A percentile compares a stretch with the other conserved stretches of the same genome.
Conservation (phyloP, 2,113 vertebrate genomes). For the Ancistrus triradiatus region DNA sequence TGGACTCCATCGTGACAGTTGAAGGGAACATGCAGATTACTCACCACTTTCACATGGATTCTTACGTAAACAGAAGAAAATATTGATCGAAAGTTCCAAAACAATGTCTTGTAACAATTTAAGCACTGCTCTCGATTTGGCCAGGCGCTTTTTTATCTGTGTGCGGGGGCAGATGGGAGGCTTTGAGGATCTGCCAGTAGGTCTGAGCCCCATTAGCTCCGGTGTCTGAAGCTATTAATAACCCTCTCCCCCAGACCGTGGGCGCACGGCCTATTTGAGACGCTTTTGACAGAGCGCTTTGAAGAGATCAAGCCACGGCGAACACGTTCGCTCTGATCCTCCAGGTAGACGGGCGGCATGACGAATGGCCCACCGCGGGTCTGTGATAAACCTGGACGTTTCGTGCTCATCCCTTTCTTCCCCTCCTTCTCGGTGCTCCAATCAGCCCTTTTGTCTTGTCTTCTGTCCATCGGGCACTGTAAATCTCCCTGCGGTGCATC, state of each 20-base stretch:
- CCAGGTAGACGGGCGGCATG: slow-evolving; percentile 36
- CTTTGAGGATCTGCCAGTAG: slow-evolving; percentile 51
- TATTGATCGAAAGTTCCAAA: slow-evolving; percentile 13
- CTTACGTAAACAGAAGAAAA: too few species aligned
- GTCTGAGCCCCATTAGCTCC: slow-evolving; percentile 56
- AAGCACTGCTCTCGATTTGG: slow-evolving; percentile 30
- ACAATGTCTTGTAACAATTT: slow-evolving; percentile 44
- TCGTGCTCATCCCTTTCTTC: slow-evolving; percentile 28
- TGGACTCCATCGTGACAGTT: slow-evolving; percentile 15
- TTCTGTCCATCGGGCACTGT: slow-evolving; percentile 8
- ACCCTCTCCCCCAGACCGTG: slow-evolving; percentile 34
- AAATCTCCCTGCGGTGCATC: slow-evolving; percentile 41
- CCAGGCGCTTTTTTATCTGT: slow-evolving; percentile 43
- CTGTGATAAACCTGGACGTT: slow-evolving; percentile 25
- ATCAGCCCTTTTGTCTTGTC: slow-evolving; percentile 1
- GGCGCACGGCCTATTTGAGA: slow-evolving; percentile 52
- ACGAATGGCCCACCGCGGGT: slow-evolving; percentile 27
- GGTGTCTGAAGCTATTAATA: slow-evolving; percentile 60
- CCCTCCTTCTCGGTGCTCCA: slow-evolving; percentile 3
- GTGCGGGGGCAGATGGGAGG: slow-evolving; percentile 30
- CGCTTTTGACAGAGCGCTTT: slow-evolving; percentile 52
- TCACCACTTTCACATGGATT: slow-evolving; percentile 13
- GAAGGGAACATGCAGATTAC: not conserved
- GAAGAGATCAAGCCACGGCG: slow-evolving; percentile 50
- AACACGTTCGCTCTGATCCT: slow-evolving; percentile 27